Base-by-base conservation (phyloP, 1,140 invertebrate species). In the Eupristina koningsbergeri region DNA sequence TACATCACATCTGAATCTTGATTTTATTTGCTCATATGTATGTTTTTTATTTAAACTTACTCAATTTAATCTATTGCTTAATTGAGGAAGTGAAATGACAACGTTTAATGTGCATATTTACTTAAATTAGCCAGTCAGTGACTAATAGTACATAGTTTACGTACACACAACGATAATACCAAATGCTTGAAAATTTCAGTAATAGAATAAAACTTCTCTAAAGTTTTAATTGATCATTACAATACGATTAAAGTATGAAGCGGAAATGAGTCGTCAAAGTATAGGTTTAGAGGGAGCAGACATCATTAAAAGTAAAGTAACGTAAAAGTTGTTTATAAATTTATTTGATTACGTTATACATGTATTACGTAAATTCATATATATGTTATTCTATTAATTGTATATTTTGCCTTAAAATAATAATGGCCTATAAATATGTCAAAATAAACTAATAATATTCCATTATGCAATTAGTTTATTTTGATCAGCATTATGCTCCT, bases 141-240 rank as follows among this genome's bases (percentile, higher is more conserved):
- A 31, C 0, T 34, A 64, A 64, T 64, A 15, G 29, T 0, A 64
- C 13, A 31, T 13, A 64, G 13, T 19, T 64, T 64, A 64, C 29
- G 3, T 34, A 29, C 29, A 64, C 3, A 2, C 9, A 26, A 41
- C 41, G 73, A 53, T 47, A 45, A 39, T 36, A n/a, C 45, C 7
- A 45, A 64, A 79, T 69, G 69, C 61, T 69, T 79, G 41, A 67
- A 58, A 36, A 50, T 80, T 80, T 80, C 36, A 80, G 78, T 80
- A 80, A 80, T 80, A n/a, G 64, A 71, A 71, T 47, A 71, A 71
- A 53, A n/a, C 58, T 53, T 34, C 3, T 22, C 19, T 47, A 26
- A 75, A 75, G 71, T 75, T 81, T 81, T 63, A 81, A 75, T 81
- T 81, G 80, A 64, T 74, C 80, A 50, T 81, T 75, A 80, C 26